phyloP scores from a whole-genome alignment of 1,140 invertebrate genomes.

The Drosophila ananassae region DNA sequence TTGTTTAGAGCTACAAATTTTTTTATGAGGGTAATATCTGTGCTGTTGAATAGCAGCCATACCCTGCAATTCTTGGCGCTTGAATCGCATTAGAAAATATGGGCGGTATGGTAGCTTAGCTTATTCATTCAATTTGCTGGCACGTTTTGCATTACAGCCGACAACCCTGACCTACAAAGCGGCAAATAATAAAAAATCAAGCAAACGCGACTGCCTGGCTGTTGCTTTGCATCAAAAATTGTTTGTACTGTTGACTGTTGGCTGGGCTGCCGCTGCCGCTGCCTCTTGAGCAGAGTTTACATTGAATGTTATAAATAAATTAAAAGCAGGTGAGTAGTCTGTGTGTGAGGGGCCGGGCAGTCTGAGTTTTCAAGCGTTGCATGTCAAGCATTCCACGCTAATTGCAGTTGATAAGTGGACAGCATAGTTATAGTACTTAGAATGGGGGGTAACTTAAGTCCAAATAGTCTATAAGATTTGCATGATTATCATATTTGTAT shows the following conservation, averaged over 20 bases:
- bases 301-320: slow-evolving; percentile 80
- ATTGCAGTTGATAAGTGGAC: slow-evolving; percentile 49
- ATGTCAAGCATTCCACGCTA: slow-evolving; percentile 38
- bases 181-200: slow-evolving; percentile 41
- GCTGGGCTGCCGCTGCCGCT: no score
- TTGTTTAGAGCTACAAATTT: background rate
- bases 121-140: slow-evolving; percentile 79
- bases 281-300: slow-evolving; percentile 57
- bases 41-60: slow-evolving; percentile 18
- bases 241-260: slow-evolving; percentile 46
- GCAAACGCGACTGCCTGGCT: slow-evolving; percentile 47
- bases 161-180: slow-evolving; percentile 79
- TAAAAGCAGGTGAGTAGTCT: slow-evolving; percentile 38
- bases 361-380: slow-evolving; percentile 36
- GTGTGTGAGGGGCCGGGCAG: slow-evolving; percentile 35
- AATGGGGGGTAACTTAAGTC: no score
- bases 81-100: slow-evolving; percentile 50
- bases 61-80: slow-evolving; percentile 29
- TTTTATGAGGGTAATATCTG: background rate
- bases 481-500: no score
- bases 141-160: slow-evolving; percentile 80
- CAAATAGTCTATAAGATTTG: no score
- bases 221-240: slow-evolving; percentile 55
- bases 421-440: slow-evolving; percentile 5
- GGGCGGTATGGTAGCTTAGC: slow-evolving; percentile 44